Evolutionary conservation across 2,797 vertebrate genomes (phyloP).

Genomic region (Pseudocheirus occidentalis): DNA sequence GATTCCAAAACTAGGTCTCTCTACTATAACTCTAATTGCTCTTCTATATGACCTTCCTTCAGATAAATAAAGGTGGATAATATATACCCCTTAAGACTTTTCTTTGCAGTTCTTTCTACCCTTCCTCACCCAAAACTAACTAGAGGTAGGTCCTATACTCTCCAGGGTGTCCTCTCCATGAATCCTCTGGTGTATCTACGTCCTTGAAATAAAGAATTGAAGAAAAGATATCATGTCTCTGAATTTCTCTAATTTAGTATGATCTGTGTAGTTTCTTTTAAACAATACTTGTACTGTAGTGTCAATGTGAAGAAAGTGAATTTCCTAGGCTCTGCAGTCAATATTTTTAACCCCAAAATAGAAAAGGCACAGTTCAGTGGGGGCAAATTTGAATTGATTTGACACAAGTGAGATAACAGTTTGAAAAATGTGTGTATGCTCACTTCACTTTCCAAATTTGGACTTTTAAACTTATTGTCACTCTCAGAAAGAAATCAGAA

Average conservation of each 20-base stretch:
- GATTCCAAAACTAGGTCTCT: not conserved
- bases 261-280: slow-evolving; percentile 44
- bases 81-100: not conserved
- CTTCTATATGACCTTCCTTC: not conserved
- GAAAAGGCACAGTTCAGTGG: slow-evolving; percentile 63
- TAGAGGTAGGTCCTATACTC: not conserved
- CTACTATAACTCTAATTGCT: not conserved
- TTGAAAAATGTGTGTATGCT: slow-evolving; percentile 66
- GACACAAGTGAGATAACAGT: slow-evolving; percentile 66
- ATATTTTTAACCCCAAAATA: slow-evolving; percentile 37
- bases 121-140: not conserved
- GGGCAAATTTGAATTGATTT: slow-evolving; percentile 71
- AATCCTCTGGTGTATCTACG: not conserved
- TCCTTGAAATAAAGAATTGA: slow-evolving; percentile 33
- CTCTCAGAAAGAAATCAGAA: slow-evolving; percentile 79
- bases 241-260: slow-evolving; percentile 7
- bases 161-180: not conserved
- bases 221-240: not conserved
- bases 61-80: not conserved
- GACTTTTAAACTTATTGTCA: slow-evolving; percentile 80
- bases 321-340: slow-evolving; percentile 46
- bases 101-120: not conserved
- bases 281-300: slow-evolving; percentile 25
- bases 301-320: slow-evolving; percentile 12
- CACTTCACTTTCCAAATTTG: slow-evolving; percentile 78